Conservation (phyloP, 2,113 vertebrate species). For the Macaca nemestrina region DNA sequence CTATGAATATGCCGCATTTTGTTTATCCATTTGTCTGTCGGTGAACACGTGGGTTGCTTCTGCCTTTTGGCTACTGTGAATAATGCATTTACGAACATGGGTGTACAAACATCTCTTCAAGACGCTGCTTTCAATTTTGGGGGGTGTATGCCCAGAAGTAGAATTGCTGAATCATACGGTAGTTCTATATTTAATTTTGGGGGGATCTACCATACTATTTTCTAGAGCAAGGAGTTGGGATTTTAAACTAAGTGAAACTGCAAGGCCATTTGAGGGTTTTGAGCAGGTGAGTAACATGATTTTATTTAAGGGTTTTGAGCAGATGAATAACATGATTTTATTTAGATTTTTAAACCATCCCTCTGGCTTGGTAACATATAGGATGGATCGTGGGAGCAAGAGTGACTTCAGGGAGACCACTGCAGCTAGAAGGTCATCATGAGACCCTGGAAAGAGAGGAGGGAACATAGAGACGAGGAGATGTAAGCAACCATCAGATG, state of each 20-base stretch:
- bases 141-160: neutral
- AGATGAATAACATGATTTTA: neutral
- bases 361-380: neutral
- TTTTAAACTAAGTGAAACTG: neutral
- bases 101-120: neutral
- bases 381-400: neutral
- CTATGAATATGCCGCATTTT: neutral
- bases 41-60: neutral
- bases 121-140: neutral
- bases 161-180: neutral
- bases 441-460: neutral
- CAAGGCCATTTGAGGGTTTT: neutral
- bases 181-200: neutral
- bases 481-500: fast-evolving
- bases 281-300: neutral
- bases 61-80: neutral
- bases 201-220: neutral
- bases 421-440: neutral
- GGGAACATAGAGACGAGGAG: neutral
- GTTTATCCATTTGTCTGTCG: neutral
- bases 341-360: neutral
- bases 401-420: neutral
- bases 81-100: neutral
- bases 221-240: neutral
- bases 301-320: neutral